Conservation (phyloP, 2,113 vertebrate genomes). For the Castor canadensis region DNA sequence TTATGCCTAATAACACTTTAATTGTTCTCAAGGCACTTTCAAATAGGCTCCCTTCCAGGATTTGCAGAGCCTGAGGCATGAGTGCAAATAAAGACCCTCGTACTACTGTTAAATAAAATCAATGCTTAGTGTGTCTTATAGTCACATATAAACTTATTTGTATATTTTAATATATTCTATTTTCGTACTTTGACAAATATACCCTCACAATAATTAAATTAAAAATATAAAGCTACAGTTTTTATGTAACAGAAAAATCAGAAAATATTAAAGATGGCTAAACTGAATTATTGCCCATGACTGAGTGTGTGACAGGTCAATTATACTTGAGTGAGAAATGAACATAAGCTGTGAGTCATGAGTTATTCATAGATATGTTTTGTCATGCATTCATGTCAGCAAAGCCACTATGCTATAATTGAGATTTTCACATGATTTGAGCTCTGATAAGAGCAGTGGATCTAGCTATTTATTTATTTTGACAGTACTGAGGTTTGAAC, state of each 20-base stretch:
- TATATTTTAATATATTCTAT: background rate
- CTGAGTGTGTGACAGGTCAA: background rate
- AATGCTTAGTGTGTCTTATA: background rate
- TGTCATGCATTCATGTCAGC: background rate
- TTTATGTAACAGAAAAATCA: background rate
- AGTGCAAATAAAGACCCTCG: background rate
- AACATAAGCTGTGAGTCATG: background rate
- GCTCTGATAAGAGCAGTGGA: background rate
- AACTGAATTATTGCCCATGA: background rate
- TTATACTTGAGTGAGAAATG: background rate
- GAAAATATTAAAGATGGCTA: background rate
- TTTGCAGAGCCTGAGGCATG: background rate
- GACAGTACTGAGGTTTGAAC: no score
- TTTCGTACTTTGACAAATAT: background rate
- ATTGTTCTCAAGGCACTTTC: background rate
- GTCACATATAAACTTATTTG: background rate
- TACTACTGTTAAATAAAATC: background rate
- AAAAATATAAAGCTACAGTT: background rate
- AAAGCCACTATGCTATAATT: background rate
- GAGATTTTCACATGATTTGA: conserved; percentile 10
- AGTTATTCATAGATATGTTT: background rate
- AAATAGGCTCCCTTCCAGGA: background rate
- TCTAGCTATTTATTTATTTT: background rate
- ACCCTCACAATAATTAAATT: background rate
- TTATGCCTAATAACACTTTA: background rate